Base-by-base conservation (phyloP, 2,797 vertebrate species). In the Argentina silus region DNA sequence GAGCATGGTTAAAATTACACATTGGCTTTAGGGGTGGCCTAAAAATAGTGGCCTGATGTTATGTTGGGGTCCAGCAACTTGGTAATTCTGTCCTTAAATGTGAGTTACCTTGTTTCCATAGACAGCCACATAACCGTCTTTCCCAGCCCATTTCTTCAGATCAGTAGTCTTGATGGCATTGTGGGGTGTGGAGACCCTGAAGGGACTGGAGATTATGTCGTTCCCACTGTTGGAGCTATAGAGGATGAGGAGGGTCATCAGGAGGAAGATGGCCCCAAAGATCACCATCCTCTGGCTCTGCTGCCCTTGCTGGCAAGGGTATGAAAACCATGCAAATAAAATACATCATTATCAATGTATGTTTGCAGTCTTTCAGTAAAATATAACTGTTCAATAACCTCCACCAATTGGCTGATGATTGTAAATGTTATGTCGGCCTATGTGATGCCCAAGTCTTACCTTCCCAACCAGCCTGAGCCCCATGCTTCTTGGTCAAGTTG, bases 161-260 rank as follows among this genome's bases (percentile, higher is more conserved):
- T 96, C 86, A 1, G 95, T 88, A 17, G 85, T 87, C 83, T 77
- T 93, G 50, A 81, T 0, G 1, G 68, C 15, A 42, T 82, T 90
- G 48, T 70, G 84, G 21, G 76, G 87, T 76, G 79, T 79, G 0
- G 65, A 79, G 55, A 84, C 77, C 55, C 83, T 92, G 81, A 90
- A 93, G 23, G 89, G 87, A 77, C 64, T 88, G 84, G 82, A 92
- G 79, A 85, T 79, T 11, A 83, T 86, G 7, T 97, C 95, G 0
- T 55, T 95, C 80, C 86, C 86, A 17, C 92, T 96, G 91, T 95
- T 95, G 23, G 96, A 98, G 89, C 94, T 95, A 83, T 96, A 97
- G 84, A 99, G 94, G 90, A 99, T 97, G 89, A 98, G 93, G 83
- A 99, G 94, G 59, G 94, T 98, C 81, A 95, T 94, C 81, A 99